A percentile compares a stretch with the other conserved stretches of the same genome.
Conservation (phyloP, 2,888 invertebrate genomes). For the Asteroscopus sphinx region DNA sequence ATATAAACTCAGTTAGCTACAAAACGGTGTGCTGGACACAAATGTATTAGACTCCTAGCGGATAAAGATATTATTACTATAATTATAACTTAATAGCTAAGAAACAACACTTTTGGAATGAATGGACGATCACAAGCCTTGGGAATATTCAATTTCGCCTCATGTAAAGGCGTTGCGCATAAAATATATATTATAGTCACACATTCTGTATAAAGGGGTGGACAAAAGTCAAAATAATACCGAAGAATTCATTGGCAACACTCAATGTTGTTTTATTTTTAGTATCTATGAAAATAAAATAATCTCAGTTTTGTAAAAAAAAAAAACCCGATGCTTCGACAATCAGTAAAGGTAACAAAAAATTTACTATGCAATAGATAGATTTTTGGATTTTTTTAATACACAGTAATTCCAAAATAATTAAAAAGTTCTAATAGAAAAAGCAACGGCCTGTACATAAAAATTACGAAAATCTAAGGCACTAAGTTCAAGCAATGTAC, state of each 20-base stretch:
- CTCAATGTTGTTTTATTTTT: neutral
- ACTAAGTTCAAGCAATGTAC: constrained; percentile 54
- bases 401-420: constrained; percentile 12
- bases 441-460: constrained; percentile 43
- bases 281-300: neutral
- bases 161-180: constrained; percentile 41
- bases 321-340: no score
- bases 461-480: constrained; percentile 52
- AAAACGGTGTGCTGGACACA: constrained; percentile 32
- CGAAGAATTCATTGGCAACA: constrained; percentile 12
- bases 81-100: constrained; percentile 62
- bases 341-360: neutral
- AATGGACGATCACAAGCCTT: constrained; percentile 85
- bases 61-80: constrained; percentile 45
- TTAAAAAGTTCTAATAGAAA: neutral
- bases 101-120: constrained; percentile 82
- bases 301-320: no score
- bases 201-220: neutral
- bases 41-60: constrained; percentile 42
- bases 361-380: neutral
- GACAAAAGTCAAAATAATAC: constrained; percentile 27
- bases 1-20: constrained; percentile 34
- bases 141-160: constrained; percentile 49
- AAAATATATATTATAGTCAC: neutral
- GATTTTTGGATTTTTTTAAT: neutral